These are phyloP conservation scores for Emydoidea blandingii DNA, from an alignment of 2,797 vertebrate genomes.

Conservation along the genomic window DNA sequence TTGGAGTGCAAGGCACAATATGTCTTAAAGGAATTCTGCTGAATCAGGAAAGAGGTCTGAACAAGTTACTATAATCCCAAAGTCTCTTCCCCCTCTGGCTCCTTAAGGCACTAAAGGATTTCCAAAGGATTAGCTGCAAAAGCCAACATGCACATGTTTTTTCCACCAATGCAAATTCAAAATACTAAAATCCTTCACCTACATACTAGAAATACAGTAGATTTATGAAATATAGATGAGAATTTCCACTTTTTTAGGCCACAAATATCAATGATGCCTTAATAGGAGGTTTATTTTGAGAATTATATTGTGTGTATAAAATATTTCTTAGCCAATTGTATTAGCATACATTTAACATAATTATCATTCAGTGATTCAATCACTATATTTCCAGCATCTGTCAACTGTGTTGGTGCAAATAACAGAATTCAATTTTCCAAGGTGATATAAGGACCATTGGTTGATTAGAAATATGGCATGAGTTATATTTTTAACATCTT, in stretches of 20 bases:
- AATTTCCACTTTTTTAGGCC: background rate
- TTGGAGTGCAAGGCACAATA: slow-evolving; percentile 50
- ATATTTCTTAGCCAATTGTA: slow-evolving; percentile 13
- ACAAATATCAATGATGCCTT: background rate
- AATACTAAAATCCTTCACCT: slow-evolving; percentile 27
- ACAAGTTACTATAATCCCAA: slow-evolving; percentile 39
- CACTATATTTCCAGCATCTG: slow-evolving; percentile 28
- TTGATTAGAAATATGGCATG: background rate
- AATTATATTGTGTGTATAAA: background rate
- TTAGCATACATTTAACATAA: background rate
- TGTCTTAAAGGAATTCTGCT: slow-evolving; percentile 57
- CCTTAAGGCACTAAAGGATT: slow-evolving; percentile 76
- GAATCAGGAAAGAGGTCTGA: slow-evolving; percentile 49
- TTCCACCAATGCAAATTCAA: slow-evolving; percentile 12
- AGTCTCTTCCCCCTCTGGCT: slow-evolving; percentile 47
- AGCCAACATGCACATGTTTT: slow-evolving; percentile 17
- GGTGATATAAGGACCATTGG: background rate
- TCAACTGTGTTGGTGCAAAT: background rate
- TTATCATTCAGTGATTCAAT: background rate
- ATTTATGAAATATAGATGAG: background rate
- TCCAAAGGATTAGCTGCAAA: slow-evolving; percentile 62
- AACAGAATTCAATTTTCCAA: background rate
- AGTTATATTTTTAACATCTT: slow-evolving; percentile 12
- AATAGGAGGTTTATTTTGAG: background rate
- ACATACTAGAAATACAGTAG: background rate